Conservation (phyloP, 2,797 vertebrate genomes). For the Sparidentex hasta region DNA sequence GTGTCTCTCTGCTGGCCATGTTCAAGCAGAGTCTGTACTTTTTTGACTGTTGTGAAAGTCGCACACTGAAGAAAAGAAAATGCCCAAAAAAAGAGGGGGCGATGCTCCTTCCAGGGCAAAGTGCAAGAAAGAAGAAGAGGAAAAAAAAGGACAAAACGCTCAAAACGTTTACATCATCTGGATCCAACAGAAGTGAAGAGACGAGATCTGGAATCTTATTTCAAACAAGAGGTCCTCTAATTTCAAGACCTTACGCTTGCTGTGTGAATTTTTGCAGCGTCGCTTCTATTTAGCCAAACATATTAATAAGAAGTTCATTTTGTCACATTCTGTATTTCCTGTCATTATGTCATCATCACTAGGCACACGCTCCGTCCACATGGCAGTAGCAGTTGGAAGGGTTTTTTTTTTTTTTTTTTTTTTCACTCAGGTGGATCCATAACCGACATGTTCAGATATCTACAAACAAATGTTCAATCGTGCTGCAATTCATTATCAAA, state of each 20-base stretch:
- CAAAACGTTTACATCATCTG: slow-evolving; percentile 63
- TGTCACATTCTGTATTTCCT: slow-evolving; percentile 12
- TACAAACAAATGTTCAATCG: slow-evolving; percentile 11
- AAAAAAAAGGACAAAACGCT: slow-evolving; percentile 13
- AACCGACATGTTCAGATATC: slow-evolving; percentile 66
- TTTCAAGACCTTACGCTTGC: slow-evolving; percentile 47
- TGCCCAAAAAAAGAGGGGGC: not conserved
- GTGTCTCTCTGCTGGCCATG: slow-evolving; percentile 15
- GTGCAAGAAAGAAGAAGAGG: not conserved
- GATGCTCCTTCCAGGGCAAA: slow-evolving; percentile 31
- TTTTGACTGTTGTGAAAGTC: slow-evolving; percentile 70
- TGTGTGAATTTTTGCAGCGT: slow-evolving; percentile 45
- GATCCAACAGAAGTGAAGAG: slow-evolving; percentile 12
- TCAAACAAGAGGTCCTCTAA: slow-evolving; percentile 5
- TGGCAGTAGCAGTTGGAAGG: slow-evolving; percentile 48
- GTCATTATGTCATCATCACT: slow-evolving; percentile 26
- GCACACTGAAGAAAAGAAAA: slow-evolving; percentile 72
- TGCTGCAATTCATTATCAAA: slow-evolving; percentile 38
- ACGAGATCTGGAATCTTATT: slow-evolving; percentile 3
- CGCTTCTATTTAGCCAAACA: slow-evolving; percentile 47
- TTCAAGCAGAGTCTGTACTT: slow-evolving; percentile 34
- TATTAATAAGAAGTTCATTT: slow-evolving; percentile 10
- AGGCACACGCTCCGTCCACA: slow-evolving; percentile 67
- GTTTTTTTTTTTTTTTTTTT: not conserved
- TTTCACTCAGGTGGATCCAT: slow-evolving; percentile 60